Base-by-base conservation (phyloP, 2,888 invertebrate species). In the Aplocera efformata region DNA sequence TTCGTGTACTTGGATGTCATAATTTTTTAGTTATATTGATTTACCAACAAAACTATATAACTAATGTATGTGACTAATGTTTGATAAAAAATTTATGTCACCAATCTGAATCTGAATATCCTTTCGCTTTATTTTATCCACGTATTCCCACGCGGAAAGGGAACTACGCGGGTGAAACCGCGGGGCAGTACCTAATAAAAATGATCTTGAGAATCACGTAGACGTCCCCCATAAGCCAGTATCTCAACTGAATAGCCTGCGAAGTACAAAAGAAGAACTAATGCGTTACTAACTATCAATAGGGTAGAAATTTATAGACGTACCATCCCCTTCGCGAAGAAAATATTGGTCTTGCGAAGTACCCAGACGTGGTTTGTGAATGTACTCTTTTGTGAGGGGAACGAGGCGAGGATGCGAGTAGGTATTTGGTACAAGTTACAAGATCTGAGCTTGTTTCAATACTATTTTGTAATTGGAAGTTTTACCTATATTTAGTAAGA, bases 301-400 rank as follows among this genome's bases (percentile, higher is more conserved):
- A 70, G 81, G 65, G 70, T 74, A 67, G 66, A 68, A 79, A 86
- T 86, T 85, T 86, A 86, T 84, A 68, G 82, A 63, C 65, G 65
- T 63, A 60, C 67, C 70, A 68, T 66, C 78, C 81, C 81, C 79
- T 79, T 73, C 67, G 58, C 64, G 77, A 76, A 78, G 80, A 82
- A 84, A 84, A 86, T 85, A 84, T 84, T 86, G 75, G 82, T 82
- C 82, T 85, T 83, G 68, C 75, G 72, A 80, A 85, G 83, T 82
- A 79, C 77, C 74, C 73, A 81, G 82, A 83, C 84, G 73, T 73
- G 80, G 79, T 75, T 75, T 71, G 74, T 77, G 79, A 72, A 79
- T 77, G 72, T 72, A 63, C 67, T 61, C 79, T 79, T 81, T 79
- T 81, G 79, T 79, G 69, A 72, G 59, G 51, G 53, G 53, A 61